Conservation (phyloP, 1,140 invertebrate species). For the Dendroctonus ponderosae region DNA sequence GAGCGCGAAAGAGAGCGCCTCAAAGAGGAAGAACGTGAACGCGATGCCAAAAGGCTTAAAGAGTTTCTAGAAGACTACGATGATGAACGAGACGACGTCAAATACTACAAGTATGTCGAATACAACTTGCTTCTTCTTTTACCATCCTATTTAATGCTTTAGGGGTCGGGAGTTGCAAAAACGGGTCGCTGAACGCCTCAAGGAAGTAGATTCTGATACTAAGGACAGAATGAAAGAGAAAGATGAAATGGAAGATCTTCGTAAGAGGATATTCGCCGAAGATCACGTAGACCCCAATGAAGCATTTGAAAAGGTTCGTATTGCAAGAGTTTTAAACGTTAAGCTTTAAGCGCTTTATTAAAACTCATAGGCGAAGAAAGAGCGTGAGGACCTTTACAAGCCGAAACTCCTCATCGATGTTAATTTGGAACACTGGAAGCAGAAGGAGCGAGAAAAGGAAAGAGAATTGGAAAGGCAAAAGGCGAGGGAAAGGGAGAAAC, state of each 20-base stretch:
- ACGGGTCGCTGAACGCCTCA: constrained; percentile 83
- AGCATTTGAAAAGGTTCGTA: constrained; percentile 72
- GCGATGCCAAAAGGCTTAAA: constrained; percentile 90
- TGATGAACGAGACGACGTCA: constrained; percentile 93
- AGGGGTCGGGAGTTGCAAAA: constrained; percentile 85
- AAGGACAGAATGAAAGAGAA: constrained; percentile 87
- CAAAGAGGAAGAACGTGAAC: constrained; percentile 80
- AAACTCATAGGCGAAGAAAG: constrained; percentile 59
- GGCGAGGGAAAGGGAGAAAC: constrained; percentile 53
- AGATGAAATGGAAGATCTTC: constrained; percentile 89
- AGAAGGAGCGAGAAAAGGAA: constrained; percentile 57
- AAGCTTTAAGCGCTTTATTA: constrained; percentile 37
- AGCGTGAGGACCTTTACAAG: constrained; percentile 80
- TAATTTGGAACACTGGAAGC: constrained; percentile 57
- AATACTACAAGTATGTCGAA: constrained; percentile 85
- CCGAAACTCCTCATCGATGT: constrained; percentile 75
- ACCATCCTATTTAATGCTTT: constrained; percentile 2
- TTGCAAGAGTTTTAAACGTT: background rate
- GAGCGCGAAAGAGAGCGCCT: constrained; percentile 81
- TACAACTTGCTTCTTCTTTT: constrained; percentile 1
- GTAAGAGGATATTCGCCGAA: constrained; percentile 77
- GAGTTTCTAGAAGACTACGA: constrained; percentile 99
- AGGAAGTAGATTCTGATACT: constrained; percentile 88
- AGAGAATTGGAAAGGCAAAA: constrained; percentile 53
- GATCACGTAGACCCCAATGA: constrained; percentile 77